Evolutionary conservation across 2,797 vertebrate genomes (phyloP).

Genomic region (Australoheros facetus): DNA sequence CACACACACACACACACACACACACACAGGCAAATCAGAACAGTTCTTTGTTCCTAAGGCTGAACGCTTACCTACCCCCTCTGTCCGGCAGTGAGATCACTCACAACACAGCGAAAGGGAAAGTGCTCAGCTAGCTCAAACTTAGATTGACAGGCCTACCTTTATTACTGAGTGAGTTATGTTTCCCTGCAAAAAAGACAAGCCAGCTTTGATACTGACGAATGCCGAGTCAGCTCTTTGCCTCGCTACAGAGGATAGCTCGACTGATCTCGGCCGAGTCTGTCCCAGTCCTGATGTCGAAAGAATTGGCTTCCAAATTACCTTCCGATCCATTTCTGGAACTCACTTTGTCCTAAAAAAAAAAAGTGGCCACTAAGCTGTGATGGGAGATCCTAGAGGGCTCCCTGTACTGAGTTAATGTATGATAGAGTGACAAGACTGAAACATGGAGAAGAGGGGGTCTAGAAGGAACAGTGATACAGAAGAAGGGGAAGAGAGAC

Average conservation of each 20-base stretch:
- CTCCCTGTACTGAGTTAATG: constrained; percentile 45
- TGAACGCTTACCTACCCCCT: constrained; percentile 52
- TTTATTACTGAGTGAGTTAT: constrained; percentile 80
- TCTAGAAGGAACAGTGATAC: constrained; percentile 11
- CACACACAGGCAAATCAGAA: constrained; percentile 37
- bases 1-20: constrained; percentile 26
- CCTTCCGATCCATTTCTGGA: constrained; percentile 69
- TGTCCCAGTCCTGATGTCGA: constrained; percentile 59
- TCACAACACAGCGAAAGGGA: constrained; percentile 64
- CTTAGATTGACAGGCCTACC: constrained; percentile 78
- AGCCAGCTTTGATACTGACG: constrained; percentile 70
- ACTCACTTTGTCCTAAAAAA: constrained; percentile 51
- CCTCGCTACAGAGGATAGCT: constrained; percentile 60
- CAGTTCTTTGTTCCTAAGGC: constrained; percentile 65
- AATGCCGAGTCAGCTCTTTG: constrained; percentile 74
- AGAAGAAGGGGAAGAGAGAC: not conserved
- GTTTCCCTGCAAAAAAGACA: constrained; percentile 72
- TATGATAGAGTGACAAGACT: constrained; percentile 27
- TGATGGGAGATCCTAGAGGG: constrained; percentile 41
- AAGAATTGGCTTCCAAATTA: constrained; percentile 71
- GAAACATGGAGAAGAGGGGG: constrained; percentile 13
- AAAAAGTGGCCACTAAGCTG: constrained; percentile 49
- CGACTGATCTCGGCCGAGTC: constrained; percentile 71
- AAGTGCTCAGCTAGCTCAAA: constrained; percentile 72
- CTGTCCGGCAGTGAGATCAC: constrained; percentile 65